Conservation (phyloP, 2,113 vertebrate species). For the Aegypius monachus region DNA sequence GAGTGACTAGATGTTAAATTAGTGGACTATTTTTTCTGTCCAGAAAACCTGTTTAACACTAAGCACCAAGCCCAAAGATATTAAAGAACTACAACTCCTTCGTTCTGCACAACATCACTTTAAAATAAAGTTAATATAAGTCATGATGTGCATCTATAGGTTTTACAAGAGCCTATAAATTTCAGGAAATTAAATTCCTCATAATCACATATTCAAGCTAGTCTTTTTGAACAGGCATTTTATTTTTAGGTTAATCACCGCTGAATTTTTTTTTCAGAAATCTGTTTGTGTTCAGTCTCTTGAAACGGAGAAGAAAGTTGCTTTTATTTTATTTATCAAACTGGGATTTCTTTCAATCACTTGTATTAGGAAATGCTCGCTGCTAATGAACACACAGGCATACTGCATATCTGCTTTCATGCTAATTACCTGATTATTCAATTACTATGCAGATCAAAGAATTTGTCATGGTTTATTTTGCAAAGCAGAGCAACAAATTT, state of each 20-base stretch:
- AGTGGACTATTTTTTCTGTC: background rate
- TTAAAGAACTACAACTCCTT: background rate
- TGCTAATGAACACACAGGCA: background rate
- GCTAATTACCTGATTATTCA: background rate
- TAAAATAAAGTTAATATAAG: constrained; percentile 60
- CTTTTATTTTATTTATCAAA: background rate
- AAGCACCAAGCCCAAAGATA: constrained; percentile 12
- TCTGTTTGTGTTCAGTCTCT: background rate
- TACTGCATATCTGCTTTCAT: background rate
- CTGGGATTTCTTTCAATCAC: background rate
- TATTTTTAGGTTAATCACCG: constrained; percentile 36
- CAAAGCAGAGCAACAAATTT: background rate
- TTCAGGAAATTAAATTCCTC: constrained; percentile 62
- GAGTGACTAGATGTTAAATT: background rate
- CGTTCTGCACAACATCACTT: constrained; percentile 2
- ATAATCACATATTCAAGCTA: background rate
- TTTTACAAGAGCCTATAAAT: constrained; percentile 62
- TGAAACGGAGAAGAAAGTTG: background rate
- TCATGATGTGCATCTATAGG: constrained; percentile 30
- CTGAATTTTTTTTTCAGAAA: background rate
- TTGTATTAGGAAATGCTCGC: background rate
- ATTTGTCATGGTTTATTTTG: background rate
- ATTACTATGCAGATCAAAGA: background rate
- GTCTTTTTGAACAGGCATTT: background rate
- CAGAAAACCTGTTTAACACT: constrained; percentile 21